Evolutionary conservation across 2,113 vertebrate species (phyloP).

Genomic region (Mesocricetus auratus): DNA sequence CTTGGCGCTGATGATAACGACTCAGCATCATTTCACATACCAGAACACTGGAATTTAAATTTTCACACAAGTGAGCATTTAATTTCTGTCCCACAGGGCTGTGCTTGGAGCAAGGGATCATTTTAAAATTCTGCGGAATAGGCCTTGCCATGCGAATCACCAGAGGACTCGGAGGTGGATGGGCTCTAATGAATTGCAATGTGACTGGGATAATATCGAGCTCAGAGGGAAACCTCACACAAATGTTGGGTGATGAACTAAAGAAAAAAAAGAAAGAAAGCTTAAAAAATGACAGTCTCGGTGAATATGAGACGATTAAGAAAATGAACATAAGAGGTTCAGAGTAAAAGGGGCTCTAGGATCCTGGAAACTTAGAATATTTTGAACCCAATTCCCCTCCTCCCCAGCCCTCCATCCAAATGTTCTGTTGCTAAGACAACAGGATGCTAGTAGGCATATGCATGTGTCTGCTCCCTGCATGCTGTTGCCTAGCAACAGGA

Average conservation of each 20-base stretch:
- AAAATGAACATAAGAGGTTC: slow-evolving; percentile 14
- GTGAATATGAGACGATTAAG: slow-evolving; percentile 1
- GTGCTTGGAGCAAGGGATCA: slow-evolving; percentile 31
- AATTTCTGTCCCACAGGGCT: slow-evolving; percentile 53
- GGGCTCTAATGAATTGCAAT: slow-evolving; percentile 57
- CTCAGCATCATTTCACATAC: slow-evolving; percentile 60
- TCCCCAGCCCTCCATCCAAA: slow-evolving; percentile 60
- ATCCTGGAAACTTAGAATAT: slow-evolving; percentile 64
- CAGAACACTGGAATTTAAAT: slow-evolving; percentile 62
- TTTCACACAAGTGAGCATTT: slow-evolving; percentile 61
- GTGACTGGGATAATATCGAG: slow-evolving; percentile 45
- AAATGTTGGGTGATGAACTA: slow-evolving; percentile 49
- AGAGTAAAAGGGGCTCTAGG: neutral
- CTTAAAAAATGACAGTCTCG: neutral
- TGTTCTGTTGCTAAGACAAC: slow-evolving; percentile 80
- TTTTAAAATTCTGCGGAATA: slow-evolving; percentile 71
- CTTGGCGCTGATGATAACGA: slow-evolving; percentile 27
- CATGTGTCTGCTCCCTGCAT: slow-evolving; percentile 68
- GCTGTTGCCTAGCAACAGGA: slow-evolving; percentile 80
- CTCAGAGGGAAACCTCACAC: slow-evolving; percentile 10
- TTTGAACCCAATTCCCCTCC: slow-evolving; percentile 59
- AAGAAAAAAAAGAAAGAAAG: neutral
- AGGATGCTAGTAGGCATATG: slow-evolving; percentile 79
- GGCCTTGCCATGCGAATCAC: neutral
- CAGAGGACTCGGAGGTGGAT: slow-evolving; percentile 53